Conservation (phyloP, 53 echinoderm and acorn worm genomes). For the Holothuria scabra region DNA sequence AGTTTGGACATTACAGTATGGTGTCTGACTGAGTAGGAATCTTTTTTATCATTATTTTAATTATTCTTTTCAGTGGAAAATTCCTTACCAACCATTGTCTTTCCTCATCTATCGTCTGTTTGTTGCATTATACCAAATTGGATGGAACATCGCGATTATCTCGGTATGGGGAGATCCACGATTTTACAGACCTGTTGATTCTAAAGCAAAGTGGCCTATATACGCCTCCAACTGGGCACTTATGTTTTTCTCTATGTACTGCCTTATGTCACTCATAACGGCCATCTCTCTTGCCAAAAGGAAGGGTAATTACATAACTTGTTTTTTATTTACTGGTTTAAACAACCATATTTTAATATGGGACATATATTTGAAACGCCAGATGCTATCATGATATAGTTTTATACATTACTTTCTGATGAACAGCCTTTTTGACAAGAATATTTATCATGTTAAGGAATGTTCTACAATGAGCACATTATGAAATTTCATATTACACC, state of each 20-base stretch:
- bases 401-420: no score
- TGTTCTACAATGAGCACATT: no score
- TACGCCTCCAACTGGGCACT: conserved; percentile 76
- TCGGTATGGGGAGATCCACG: conserved; percentile 61
- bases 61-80: conserved; percentile 44
- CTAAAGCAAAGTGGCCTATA: conserved; percentile 72
- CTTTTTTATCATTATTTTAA: not conserved
- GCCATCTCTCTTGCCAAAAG: not conserved
- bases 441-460: no score
- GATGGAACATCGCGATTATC: conserved; percentile 67
- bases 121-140: conserved; percentile 67
- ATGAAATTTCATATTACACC: no score
- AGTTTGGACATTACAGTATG: no score
- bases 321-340: no score
- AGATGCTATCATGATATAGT: no score
- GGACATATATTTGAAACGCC: no score
- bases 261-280: conserved; percentile 54
- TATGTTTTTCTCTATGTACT: conserved; percentile 59
- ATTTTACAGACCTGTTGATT: conserved; percentile 72
- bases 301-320: conserved; percentile 2
- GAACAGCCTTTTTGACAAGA: no score
- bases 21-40: no score
- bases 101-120: conserved; percentile 57
- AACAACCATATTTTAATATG: not conserved
- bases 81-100: conserved; percentile 62